phyloP scores from a whole-genome alignment of 1,140 invertebrate genomes.

The Diprion similis region DNA sequence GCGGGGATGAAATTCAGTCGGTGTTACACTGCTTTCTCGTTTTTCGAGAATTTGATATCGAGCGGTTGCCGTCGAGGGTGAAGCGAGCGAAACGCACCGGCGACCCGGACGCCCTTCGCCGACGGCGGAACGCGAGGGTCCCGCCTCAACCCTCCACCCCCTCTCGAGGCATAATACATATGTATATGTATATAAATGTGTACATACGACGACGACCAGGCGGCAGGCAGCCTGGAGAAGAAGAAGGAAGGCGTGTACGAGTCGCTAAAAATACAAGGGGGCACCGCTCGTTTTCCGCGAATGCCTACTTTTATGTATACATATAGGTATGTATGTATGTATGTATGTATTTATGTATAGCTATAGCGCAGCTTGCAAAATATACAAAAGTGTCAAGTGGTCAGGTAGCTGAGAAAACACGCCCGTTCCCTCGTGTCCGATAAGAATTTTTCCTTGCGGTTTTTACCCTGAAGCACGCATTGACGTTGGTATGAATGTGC shows the following conservation, averaged over 20 bases:
- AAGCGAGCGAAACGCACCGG: slow-evolving; percentile 3
- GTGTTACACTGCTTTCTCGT: background rate
- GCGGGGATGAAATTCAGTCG: background rate
- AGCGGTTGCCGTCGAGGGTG: slow-evolving; percentile 1
- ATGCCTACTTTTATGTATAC: background rate
- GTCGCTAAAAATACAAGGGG: background rate
- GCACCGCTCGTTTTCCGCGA: background rate
- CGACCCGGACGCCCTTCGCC: slow-evolving; percentile 5
- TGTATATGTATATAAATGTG: background rate
- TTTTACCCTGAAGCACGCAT: too few species aligned
- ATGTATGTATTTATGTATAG: too few species aligned
- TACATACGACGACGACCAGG: background rate
- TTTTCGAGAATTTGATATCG: slow-evolving; percentile 7
- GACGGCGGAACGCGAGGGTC: slow-evolving; percentile 6
- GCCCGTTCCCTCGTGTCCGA: too few species aligned
- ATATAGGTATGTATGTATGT: too few species aligned
- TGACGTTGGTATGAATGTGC: too few species aligned
- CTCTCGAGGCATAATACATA: background rate
- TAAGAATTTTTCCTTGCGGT: too few species aligned
- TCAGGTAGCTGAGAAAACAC: too few species aligned
- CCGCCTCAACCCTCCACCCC: slow-evolving; percentile 1
- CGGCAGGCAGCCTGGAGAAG: background rate
- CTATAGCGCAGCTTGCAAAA: too few species aligned
- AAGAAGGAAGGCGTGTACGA: background rate
- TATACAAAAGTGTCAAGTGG: too few species aligned